These are phyloP conservation scores for Pantherophis guttatus DNA, from an alignment of 2,113 vertebrate genomes.

Conservation along the genomic window DNA sequence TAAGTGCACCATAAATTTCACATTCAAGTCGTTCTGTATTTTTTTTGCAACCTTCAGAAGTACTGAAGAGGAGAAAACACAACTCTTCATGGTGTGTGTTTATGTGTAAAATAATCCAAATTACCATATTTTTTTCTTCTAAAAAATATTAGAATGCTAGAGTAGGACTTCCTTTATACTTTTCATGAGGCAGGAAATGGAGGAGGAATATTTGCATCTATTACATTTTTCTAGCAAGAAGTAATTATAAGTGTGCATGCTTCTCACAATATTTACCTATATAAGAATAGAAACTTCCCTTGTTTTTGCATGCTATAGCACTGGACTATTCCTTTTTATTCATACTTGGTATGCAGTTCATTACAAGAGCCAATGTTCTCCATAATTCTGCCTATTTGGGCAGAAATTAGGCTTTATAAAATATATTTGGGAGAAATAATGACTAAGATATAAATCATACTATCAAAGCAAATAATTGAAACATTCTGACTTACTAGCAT, in stretches of 20 bases:
- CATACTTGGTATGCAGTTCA: background rate
- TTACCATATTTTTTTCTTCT: constrained; percentile 21
- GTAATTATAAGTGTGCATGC: background rate
- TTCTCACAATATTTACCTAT: constrained; percentile 10
- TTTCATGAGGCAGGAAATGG: constrained; percentile 1
- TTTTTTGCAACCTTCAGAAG: constrained; percentile 25
- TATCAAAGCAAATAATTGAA: background rate
- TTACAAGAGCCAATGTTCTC: background rate
- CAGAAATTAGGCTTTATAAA: constrained; percentile 5
- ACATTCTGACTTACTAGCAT: background rate
- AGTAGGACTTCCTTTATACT: background rate
- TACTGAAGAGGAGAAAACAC: constrained; percentile 31
- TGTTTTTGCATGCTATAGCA: constrained; percentile 11
- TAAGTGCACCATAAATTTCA: constrained; percentile 36
- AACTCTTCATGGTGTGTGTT: constrained; percentile 25
- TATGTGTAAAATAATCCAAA: constrained; percentile 22
- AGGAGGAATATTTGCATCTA: background rate
- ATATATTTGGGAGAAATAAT: constrained; percentile 17
- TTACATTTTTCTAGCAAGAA: constrained; percentile 15
- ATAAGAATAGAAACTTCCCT: constrained; percentile 6
- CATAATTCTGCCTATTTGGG: background rate
- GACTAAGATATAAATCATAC: constrained; percentile 10
- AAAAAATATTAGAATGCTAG: constrained; percentile 19
- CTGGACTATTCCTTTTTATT: background rate
- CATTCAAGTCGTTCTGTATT: constrained; percentile 31